Percentiles rank a stretch among this genome's conserved stretches.
These are phyloP conservation scores for Actinemys pallida DNA, from an alignment of 2,113 vertebrate genomes.

Conservation along the genomic window DNA sequence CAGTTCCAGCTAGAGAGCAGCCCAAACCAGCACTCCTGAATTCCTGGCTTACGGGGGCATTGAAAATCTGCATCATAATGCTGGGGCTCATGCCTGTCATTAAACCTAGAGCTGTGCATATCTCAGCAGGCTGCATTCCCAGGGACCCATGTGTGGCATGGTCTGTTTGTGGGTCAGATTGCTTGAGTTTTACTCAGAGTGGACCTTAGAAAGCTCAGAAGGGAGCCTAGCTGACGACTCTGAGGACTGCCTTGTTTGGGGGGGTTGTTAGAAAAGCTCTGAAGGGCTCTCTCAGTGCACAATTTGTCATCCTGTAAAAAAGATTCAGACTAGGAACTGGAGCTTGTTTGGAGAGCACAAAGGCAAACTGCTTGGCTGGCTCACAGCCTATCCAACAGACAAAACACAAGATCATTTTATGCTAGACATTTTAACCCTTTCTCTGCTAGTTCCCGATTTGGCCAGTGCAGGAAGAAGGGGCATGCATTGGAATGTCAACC, in stretches of 20 bases:
- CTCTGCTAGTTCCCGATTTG: not conserved
- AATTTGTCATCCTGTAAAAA: not conserved
- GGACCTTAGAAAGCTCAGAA: not conserved
- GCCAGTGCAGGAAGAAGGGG: no score
- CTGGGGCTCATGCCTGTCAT: not conserved
- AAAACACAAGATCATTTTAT: not conserved
- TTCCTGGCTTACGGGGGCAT: not conserved
- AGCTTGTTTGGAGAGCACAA: not conserved
- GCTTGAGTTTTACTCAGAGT: not conserved
- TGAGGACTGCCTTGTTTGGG: not conserved
- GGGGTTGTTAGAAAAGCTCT: not conserved
- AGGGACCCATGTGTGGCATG: not conserved
- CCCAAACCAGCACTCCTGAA: no score
- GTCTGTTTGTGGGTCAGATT: not conserved
- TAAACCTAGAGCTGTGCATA: not conserved
- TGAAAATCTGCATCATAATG: not conserved
- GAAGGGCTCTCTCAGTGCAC: not conserved
- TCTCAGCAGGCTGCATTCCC: not conserved
- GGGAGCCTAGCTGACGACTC: not conserved
- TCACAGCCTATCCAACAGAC: not conserved
- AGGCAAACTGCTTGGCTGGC: not conserved
- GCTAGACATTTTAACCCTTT: not conserved
- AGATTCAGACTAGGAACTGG: not conserved
- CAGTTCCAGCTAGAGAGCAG: no score
- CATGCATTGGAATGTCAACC: fast-evolving